These are phyloP conservation scores for Xylocopa sonorina DNA, from an alignment of 1,140 invertebrate genomes.

Conservation along the genomic window DNA sequence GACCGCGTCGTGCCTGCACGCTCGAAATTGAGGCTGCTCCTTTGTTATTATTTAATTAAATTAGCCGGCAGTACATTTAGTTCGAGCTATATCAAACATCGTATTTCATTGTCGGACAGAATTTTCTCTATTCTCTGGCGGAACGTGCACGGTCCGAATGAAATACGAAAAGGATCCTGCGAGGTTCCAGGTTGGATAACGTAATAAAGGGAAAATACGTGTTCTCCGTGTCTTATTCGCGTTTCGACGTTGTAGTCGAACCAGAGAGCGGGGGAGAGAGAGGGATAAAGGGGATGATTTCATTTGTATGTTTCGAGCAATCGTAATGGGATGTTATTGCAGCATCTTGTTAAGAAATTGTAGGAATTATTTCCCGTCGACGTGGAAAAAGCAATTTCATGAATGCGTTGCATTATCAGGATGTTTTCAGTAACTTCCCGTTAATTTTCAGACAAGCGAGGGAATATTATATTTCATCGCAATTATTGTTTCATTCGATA, in stretches of 20 bases:
- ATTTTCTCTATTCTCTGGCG: background rate
- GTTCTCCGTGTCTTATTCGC: conserved; percentile 3
- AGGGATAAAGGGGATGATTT: background rate
- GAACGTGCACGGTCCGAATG: background rate
- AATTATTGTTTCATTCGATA: too few relatives aligned
- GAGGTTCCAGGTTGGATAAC: conserved; percentile 22
- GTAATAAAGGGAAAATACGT: conserved; percentile 38
- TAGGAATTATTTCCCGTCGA: conserved; percentile 59
- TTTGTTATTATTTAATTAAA: conserved; percentile 46
- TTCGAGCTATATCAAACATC: background rate
- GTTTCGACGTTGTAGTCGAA: background rate
- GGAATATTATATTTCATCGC: too few relatives aligned
- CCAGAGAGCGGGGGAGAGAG: background rate
- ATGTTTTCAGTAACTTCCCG: too few relatives aligned
- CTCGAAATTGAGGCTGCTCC: conserved; percentile 8
- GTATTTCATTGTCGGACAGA: background rate
- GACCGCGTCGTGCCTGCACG: background rate
- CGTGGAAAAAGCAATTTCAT: conserved; percentile 54
- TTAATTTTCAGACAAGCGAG: too few relatives aligned
- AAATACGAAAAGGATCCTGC: conserved; percentile 43
- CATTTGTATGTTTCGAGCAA: conserved; percentile 25
- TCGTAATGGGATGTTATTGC: conserved; percentile 53
- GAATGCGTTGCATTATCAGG: background rate
- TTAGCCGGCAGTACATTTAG: background rate
- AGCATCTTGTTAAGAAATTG: conserved; percentile 59